Base-by-base conservation (phyloP, 1,140 invertebrate species). In the Drosophila ambigua region DNA sequence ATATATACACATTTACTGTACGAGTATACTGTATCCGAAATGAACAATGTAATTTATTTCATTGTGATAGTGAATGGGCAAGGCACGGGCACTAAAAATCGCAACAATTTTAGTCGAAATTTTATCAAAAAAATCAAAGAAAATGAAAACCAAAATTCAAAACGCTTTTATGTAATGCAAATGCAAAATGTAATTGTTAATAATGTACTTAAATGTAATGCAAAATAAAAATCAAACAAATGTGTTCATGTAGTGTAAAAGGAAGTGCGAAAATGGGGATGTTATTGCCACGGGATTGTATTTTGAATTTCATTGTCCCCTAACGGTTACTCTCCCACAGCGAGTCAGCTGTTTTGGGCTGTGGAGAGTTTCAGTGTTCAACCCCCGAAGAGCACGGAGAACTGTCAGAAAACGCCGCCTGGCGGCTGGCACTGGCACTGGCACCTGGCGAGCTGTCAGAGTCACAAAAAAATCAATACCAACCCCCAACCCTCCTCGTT, bases 401-500 rank as follows among this genome's bases (percentile, higher is more conserved):
- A 57, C 50, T 87, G 74, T 71, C 61, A 72, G 66, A 43, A 39
- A 23, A 16, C 72, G 76, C 67, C 79, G 60, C 57, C 83, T 88
- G 48, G 41, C 64, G 79, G 58, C 54, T 16, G 46, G 0, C 11
- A 20, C 5, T 23, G 16, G 11, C 46, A 16, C 16, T 16, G 16
- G 16, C 16, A 44, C 60, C 55, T 46, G 7, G 1, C 15, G 11
- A 69, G 50, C 60, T 76, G 82, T 85, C 82, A 85, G 60, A 75
- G 58, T 85, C 53, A 68, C 66, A 71, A 88, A 83, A 88, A 88
- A 88, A 88, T 88, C 83, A 83, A 88, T 88, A 88, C 72, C 81
- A 81, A 84, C 81, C 81, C 77, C 81, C 82, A 84, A 85, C 81
- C 82, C 83, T 77, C 79, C 72, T 88, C 84, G 83, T 88, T 88